phyloP scores from a whole-genome alignment of 2,888 invertebrate species.

The Beris chalybata region DNA sequence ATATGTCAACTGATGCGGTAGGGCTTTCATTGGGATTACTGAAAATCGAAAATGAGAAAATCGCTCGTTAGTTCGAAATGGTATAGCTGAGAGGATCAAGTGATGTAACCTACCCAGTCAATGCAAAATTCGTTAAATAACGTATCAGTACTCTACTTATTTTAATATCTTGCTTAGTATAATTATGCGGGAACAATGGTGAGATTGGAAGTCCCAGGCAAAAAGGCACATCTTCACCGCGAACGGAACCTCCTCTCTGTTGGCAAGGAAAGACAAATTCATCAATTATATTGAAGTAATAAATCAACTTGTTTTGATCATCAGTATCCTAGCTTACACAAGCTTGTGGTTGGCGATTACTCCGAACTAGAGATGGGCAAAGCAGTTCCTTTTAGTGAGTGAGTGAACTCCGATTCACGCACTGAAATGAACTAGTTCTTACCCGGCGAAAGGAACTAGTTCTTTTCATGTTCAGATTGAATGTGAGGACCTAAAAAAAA shows the following conservation, averaged over 20 bases:
- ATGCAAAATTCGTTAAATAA: constrained; percentile 85
- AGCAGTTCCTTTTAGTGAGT: too few species aligned
- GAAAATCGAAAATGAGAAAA: constrained; percentile 4
- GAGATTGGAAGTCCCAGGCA: constrained; percentile 78
- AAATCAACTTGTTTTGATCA: too few species aligned
- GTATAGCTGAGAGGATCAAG: constrained; percentile 1
- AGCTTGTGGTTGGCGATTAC: too few species aligned
- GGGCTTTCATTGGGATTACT: constrained; percentile 44
- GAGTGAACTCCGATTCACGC: too few species aligned
- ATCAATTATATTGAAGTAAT: too few species aligned
- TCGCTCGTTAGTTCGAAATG: not conserved
- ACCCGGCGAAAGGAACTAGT: too few species aligned
- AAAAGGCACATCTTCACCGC: constrained; percentile 85
- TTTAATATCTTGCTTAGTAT: constrained; percentile 74
- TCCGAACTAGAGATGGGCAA: too few species aligned
- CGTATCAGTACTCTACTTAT: constrained; percentile 79
- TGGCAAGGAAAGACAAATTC: constrained; percentile 40
- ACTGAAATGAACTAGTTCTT: too few species aligned
- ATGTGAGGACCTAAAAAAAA: too few species aligned
- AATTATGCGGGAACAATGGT: constrained; percentile 73
- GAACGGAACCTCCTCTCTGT: constrained; percentile 77
- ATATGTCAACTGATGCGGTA: constrained; percentile 45
- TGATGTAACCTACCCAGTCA: constrained; percentile 72
- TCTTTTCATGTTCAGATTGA: too few species aligned
- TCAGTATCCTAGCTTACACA: too few species aligned